Evolutionary conservation across 1,140 invertebrate genomes (phyloP), one percentile per base, ranked within the genome.

Genomic region (Diorhabda sublineata): DNA sequence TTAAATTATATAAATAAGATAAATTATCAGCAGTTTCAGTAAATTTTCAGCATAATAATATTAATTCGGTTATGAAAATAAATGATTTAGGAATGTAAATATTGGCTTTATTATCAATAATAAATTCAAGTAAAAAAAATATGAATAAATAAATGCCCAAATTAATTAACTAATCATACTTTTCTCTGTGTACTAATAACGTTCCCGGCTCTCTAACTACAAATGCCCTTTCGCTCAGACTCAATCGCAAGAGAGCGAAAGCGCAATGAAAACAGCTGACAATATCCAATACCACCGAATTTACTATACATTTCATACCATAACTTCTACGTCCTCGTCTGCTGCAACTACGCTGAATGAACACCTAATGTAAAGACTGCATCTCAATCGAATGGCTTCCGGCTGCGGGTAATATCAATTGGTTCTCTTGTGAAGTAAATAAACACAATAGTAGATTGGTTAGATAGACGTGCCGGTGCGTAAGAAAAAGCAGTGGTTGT

Each of bases 361-460:
- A 52, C 47, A 52, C 47, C 47, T 52, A 52, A 52, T 52, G 47
- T 52, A 52, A 52, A 52, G 47, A 52, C 47, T 52, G 47, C 47
- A 52, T 52, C 47, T 52, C 47, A n/a, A n/a, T 52, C 47, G 6
- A 52, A n/a, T 52, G 6, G 47, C 47, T 52, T 52, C 47, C 47
- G 47, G 47, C 47, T 52, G 47, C 47, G 47, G 47, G 47, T 52
- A 52, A 8, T 52, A 6, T 52, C 47, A 52, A 52, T 52, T 52
- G 47, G 6, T 52, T 52, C 47, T 52, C 47, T 52, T 52, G 6
- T 52, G 6, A n/a, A 8, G 47, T 52, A 52, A 52, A 52, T 52
- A 52, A 52, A 52, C 26, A 26, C 3, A n/a, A 52, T 52, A 52
- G 6, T 52, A n/a, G 47, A 6, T 52, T n/a, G 47, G 47, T 52